Conservation (phyloP, 2,888 invertebrate species). For the Agriopis aurantiaria region DNA sequence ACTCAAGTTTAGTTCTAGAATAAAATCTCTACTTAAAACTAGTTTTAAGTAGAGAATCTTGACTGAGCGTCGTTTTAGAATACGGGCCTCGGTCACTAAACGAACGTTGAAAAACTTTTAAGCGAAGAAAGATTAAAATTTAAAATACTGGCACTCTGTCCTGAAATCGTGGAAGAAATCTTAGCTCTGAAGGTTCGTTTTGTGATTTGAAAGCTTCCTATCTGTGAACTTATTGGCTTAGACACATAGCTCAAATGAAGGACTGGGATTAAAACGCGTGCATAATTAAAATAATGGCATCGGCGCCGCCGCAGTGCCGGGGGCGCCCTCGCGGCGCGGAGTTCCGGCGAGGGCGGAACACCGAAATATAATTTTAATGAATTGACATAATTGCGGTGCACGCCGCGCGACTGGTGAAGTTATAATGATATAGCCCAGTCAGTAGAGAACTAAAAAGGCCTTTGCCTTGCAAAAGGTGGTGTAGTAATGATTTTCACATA, state of each 20-base stretch:
- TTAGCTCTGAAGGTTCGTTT: not conserved
- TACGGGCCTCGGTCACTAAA: too few species aligned
- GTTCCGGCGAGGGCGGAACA: slow-evolving; percentile 9
- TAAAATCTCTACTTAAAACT: too few species aligned
- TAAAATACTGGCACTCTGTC: not conserved
- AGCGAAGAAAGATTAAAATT: slow-evolving; percentile 20
- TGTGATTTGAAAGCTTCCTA: not conserved
- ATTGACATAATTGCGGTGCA: slow-evolving; percentile 39
- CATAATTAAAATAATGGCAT: slow-evolving; percentile 32
- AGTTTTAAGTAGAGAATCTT: too few species aligned
- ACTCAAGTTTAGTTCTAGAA: too few species aligned
- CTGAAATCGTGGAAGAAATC: not conserved
- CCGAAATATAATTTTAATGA: slow-evolving; percentile 39
- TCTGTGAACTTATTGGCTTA: slow-evolving; percentile 1
- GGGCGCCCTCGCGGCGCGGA: slow-evolving; percentile 18
- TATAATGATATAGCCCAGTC: too few species aligned
- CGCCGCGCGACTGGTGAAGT: not conserved
- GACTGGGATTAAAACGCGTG: slow-evolving; percentile 13
- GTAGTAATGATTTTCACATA: too few species aligned
- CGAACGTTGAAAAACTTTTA: slow-evolving; percentile 13
- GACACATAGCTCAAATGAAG: not conserved
- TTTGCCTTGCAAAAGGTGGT: too few species aligned
- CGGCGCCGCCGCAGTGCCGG: slow-evolving; percentile 8
- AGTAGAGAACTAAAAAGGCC: too few species aligned
- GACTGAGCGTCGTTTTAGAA: too few species aligned